Evolutionary conservation across 2,888 invertebrate genomes (phyloP).

Genomic region (Mamestra brassicae): DNA sequence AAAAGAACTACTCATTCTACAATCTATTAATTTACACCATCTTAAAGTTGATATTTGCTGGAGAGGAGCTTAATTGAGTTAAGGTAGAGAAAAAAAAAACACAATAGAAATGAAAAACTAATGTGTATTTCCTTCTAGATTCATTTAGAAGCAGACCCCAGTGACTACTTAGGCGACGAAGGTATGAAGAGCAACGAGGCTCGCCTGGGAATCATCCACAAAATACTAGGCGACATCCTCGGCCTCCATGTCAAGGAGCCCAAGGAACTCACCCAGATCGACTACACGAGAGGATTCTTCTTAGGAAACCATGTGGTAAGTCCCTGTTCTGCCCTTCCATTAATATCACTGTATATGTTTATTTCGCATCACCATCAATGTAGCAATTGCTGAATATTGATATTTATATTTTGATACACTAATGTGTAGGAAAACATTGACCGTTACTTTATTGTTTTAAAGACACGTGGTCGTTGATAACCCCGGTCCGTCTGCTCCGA

Average conservation of each 20-base stretch:
- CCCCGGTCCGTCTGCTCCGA: neutral
- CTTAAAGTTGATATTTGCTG: too few species aligned
- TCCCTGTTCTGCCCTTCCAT: neutral
- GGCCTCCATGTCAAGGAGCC: constrained; percentile 91
- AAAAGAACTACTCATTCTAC: too few species aligned
- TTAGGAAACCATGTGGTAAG: constrained; percentile 95
- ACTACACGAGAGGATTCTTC: constrained; percentile 93
- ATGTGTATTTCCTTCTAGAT: constrained; percentile 89
- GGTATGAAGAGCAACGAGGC: constrained; percentile 91
- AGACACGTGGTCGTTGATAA: constrained; percentile 18
- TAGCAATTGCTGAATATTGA: constrained; percentile 77
- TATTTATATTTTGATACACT: constrained; percentile 69
- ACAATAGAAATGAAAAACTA: neutral
- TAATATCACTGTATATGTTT: constrained; percentile 59
- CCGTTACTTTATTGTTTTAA: constrained; percentile 4
- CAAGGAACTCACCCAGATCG: constrained; percentile 74
- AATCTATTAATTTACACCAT: too few species aligned
- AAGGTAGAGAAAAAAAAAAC: too few species aligned
- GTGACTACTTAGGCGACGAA: constrained; percentile 86
- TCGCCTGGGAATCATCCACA: constrained; percentile 94
- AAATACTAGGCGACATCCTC: constrained; percentile 93
- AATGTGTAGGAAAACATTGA: constrained; percentile 17
- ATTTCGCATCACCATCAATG: constrained; percentile 77
- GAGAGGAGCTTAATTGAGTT: too few species aligned
- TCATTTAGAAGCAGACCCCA: constrained; percentile 95